Base-by-base conservation (phyloP, 2,888 invertebrate species). In the Eilema sororculum region DNA sequence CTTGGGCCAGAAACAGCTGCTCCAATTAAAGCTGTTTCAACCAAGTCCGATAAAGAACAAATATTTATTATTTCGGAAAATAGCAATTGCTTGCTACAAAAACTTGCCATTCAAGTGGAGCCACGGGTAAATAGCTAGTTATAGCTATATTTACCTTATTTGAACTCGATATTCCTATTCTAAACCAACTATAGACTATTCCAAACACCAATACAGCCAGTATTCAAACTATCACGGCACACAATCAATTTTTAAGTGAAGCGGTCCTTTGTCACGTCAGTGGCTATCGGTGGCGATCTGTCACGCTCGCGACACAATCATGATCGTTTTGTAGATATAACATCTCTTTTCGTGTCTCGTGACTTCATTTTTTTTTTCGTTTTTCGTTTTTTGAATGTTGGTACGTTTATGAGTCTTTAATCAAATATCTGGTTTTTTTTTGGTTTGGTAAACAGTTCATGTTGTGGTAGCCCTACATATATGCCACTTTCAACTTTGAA, bases 271-370 rank as follows among this genome's bases (percentile, higher is more conserved):
- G 84, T 85, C 84, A 77, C 78, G 68, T 75, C 67, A 59, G 33
- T 57, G 41, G 37, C 63, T 82, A 82, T 82, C 83, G 65, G 74
- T 79, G 75, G 82, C 81, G 72, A 86, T 86, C 85, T 85, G 85
- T 86, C 85, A 85, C 86, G 86, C 77, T 77, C 76, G 62, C 76
- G 77, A 70, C 74, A 77, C 76, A 76, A 70, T 77, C 84, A 80
- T 80, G 81, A 78, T 79, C 79, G 73, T 76, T 75, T 59, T 58
- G 72, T 61, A 69, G 88, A 90, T 90, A 90, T 90, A 86, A 84
- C 86, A 89, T 90, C 89, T 88, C 79, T 81, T 82, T 75, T 79
- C 76, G 76, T 78, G 73, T 82, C 78, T 82, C 84, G 79, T 81
- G 78, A 79, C 78, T 75, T 79, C 69, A 73, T 62, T 68, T 41